Base-by-base conservation (phyloP, 2,113 vertebrate genomes). In the Petromus typicus region DNA sequence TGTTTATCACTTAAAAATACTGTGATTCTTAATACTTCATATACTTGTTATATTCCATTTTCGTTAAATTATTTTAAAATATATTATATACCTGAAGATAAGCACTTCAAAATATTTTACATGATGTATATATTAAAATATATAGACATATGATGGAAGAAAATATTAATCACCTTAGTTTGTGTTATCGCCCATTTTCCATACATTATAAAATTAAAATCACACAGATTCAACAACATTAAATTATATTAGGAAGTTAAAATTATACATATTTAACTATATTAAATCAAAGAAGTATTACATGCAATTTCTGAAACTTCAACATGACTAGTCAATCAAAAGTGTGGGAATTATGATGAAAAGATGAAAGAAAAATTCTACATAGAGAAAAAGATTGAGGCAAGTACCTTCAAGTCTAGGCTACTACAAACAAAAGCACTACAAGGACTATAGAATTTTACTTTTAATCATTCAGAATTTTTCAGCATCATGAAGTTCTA, bases 231-330 rank as follows among this genome's bases (percentile, higher is more conserved):
- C 48, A 81, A 85, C 5, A 12, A 56, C 56, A 89, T 40, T 63
- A 89, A 88, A 94, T n/a, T 14, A 30, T 23, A 45, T 25, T 30
- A 48, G 12, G 25, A 45, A 30, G 71, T 75, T 4, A 85, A 83
- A 95, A 40, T 56, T 25, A 75, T 7, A 23, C 32, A 34, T 6
- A 18, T 76, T 81, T 56, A 81, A 81, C 5, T 3, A 43, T 61
- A 89, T 43, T 63, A 89, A 88, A 93, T 40, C 54, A 91, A 94
- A 61, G 92, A 43, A 89, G 12, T n/a, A 80, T 7, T 86, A 76
- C 82, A 82, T 4, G 48, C 40, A 43, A 5, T 83, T 89, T 89
- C 51, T 86, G 89, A 88, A 93, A 87, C 23, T 63, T 76, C 20
- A 83, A 13, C 45, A 30, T 94, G 5, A 20, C n/a, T 10, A 51